Percentiles rank a stretch among this genome's conserved stretches.
These are phyloP conservation scores for Diarsia brunnea DNA, from an alignment of 2,888 invertebrate species.

Conservation along the genomic window DNA sequence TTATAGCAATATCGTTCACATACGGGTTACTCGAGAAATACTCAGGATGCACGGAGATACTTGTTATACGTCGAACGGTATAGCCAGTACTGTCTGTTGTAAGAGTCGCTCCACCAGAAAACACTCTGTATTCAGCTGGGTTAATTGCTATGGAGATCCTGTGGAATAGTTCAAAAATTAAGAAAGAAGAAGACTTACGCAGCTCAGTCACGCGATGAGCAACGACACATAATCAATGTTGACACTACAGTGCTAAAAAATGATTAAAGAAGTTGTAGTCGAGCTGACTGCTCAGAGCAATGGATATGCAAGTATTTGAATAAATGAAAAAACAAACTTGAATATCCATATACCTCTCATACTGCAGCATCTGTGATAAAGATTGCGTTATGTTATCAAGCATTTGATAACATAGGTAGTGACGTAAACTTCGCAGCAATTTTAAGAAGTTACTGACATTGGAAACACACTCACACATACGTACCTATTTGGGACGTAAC, in stretches of 20 bases:
- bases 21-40: conserved; percentile 7
- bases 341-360: too few relatives aligned
- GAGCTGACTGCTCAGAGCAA: neutral
- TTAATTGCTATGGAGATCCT: conserved; percentile 48
- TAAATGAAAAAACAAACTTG: too few relatives aligned
- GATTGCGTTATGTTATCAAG: neutral
- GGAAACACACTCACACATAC: neutral
- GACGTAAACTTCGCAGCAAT: neutral
- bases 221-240: neutral
- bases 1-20: conserved; percentile 40
- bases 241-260: neutral
- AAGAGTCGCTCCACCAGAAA: conserved; percentile 63
- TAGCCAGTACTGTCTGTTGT: conserved; percentile 51
- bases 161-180: conserved; percentile 1
- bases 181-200: neutral
- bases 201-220: too few relatives aligned
- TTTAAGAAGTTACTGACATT: neutral
- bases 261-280: neutral
- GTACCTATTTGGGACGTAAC: too few relatives aligned
- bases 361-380: neutral
- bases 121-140: conserved; percentile 65
- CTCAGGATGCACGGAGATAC: conserved; percentile 65
- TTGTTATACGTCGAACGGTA: conserved; percentile 59
- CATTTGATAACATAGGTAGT: neutral
- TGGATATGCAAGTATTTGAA: too few relatives aligned